Conservation (phyloP, 2,113 vertebrate genomes). For the Nansenia antarctica region DNA sequence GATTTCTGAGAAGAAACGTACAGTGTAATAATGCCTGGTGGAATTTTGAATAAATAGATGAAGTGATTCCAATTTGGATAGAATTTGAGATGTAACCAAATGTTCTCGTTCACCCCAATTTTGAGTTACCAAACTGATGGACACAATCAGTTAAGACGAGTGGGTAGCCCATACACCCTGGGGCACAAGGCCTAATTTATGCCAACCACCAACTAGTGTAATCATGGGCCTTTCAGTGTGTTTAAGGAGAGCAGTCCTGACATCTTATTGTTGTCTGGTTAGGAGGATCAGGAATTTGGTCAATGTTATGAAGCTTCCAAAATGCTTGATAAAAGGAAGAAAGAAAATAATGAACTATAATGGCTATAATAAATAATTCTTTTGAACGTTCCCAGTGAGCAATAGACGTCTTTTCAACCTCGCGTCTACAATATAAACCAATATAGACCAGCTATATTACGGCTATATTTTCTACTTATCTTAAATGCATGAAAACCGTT, state of each 20-base stretch:
- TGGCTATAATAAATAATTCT: too few relatives aligned
- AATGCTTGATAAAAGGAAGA: not conserved
- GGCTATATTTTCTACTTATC: too few relatives aligned
- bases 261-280: conserved; percentile 17
- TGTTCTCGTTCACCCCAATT: not conserved
- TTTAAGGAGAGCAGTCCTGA: not conserved
- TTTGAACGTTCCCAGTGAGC: too few relatives aligned
- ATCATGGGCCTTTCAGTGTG: not conserved
- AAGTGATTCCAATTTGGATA: not conserved
- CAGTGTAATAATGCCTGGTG: not conserved
- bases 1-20: too few relatives aligned
- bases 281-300: not conserved
- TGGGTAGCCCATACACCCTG: not conserved
- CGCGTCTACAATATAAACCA: too few relatives aligned
- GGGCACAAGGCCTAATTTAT: not conserved
- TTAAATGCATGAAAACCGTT: too few relatives aligned
- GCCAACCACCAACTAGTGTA: conserved; percentile 3
- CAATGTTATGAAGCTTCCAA: not conserved
- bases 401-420: too few relatives aligned
- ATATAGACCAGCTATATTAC: too few relatives aligned
- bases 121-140: not conserved
- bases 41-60: not conserved
- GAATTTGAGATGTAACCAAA: not conserved
- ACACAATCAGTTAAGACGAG: not conserved
- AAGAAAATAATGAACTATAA: too few relatives aligned